Evolutionary conservation across 2,888 invertebrate species (phyloP), one percentile per base, ranked within the genome.

Genomic region (Caenorhabditis plicata): DNA sequence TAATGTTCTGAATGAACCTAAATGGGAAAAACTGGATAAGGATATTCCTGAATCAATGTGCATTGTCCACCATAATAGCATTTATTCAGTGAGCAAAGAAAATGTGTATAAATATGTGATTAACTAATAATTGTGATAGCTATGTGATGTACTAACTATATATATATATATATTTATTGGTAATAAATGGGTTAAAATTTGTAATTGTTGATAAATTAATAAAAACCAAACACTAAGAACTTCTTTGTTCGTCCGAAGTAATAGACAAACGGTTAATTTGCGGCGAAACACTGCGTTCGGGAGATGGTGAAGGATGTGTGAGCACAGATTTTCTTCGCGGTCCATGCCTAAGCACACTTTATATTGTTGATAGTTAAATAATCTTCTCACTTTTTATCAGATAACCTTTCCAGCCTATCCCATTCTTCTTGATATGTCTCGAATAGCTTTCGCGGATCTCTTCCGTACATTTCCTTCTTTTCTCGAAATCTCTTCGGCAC

Each of bases 381-480:
- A 15, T 5, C 9, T n/a, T 23, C 44, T 32, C 19, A 64, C 64
- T 60, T 64, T 42, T 44, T 48, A 36, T 66, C 72, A 2, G 67
- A 68, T 17, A 73, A 44, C 19, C 75, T 55, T 40, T 78, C 77
- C 32, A 78, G 45, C 53, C 78, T 52, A 20, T 73, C 73, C 78
- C 78, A 78, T 60, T 78, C 78, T 40, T 70, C 70, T 54, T 77
- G 74, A 57, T 78, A 78, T 13, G 78, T 78, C 41, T 74, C 78
- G 52, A 72, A 77, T 8, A 79, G 51, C 31, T 77, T 73, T 36
- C 69, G 46, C 9, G 79, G 68, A 53, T 79, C 77, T 40, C 77
- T 49, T 7, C 75, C 79, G 45, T 79, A 79, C 51, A 73, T 71
- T 52, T 78, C 70, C 44, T 77, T 77, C 55, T 79, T 79, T 47